Evolutionary conservation across 2,888 invertebrate species (phyloP).

Genomic region (Trichogramma dendrolimi): DNA sequence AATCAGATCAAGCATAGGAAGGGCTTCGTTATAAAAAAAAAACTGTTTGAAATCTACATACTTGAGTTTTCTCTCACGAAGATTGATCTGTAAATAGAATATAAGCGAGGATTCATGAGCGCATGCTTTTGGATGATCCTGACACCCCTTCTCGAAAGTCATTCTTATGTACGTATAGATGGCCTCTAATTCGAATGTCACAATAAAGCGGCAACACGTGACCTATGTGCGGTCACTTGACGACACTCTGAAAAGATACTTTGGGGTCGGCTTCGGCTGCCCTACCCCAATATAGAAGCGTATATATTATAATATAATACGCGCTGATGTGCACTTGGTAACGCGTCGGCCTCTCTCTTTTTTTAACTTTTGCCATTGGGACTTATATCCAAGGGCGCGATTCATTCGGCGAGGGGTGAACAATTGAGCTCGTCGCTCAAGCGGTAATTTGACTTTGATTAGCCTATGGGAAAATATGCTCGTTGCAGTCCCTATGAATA

Average conservation of each 20-base stretch:
- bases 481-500: background rate
- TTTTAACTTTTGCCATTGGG: conserved; percentile 12
- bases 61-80: conserved; percentile 41
- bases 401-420: background rate
- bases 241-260: conserved; percentile 29
- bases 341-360: conserved; percentile 18
- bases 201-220: conserved; percentile 42
- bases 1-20: no score
- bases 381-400: conserved; percentile 8
- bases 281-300: conserved; percentile 30
- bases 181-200: conserved; percentile 40
- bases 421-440: conserved; percentile 7
- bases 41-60: no score
- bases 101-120: conserved; percentile 24
- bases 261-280: conserved; percentile 9
- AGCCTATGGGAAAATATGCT: conserved; percentile 31
- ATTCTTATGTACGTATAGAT: conserved; percentile 21
- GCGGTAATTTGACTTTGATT: conserved; percentile 39
- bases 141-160: conserved; percentile 35
- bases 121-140: conserved; percentile 35
- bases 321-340: conserved; percentile 38
- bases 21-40: no score
- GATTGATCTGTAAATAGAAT: conserved; percentile 41
- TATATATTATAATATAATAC: no score
- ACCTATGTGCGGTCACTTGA: conserved; percentile 45